phyloP scores from a whole-genome alignment of 1,140 invertebrate genomes.

The Pseudobourletiella spinata region DNA sequence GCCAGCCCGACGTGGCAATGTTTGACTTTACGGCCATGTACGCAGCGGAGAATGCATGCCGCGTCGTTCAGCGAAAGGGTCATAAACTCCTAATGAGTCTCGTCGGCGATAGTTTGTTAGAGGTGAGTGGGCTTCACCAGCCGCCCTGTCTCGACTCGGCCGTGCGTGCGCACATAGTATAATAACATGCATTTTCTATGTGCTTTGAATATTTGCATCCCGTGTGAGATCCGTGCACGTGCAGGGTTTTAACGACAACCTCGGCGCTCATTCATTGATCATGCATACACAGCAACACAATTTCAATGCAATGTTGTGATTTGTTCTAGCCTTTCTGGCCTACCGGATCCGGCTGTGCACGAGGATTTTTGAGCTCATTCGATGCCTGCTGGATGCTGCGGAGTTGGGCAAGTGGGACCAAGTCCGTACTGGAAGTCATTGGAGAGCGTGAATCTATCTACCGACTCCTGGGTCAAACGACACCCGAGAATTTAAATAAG shows the following conservation, averaged over 20 bases:
- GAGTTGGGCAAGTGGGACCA: constrained; percentile 60
- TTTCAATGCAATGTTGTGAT: no score
- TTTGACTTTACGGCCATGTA: constrained; percentile 99
- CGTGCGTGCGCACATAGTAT: no score
- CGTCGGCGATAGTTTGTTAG: constrained; percentile 91
- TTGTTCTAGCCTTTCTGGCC: constrained; percentile 30
- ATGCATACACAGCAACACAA: no score
- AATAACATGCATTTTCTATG: no score
- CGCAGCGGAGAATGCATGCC: constrained; percentile 86
- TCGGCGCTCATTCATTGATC: no score
- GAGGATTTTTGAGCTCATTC: constrained; percentile 90
- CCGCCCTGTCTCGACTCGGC: no score
- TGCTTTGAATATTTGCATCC: no score
- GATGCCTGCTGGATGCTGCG: constrained; percentile 94
- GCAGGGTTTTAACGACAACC: no score
- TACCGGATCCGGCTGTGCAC: constrained; percentile 73
- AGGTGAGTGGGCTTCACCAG: constrained; percentile 48
- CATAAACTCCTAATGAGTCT: constrained; percentile 74
- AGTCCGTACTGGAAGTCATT: constrained; percentile 68
- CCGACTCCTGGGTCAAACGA: constrained; percentile 81
- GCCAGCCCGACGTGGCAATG: constrained; percentile 96
- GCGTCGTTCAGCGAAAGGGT: constrained; percentile 66
- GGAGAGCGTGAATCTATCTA: constrained; percentile 94
- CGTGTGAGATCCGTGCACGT: no score
- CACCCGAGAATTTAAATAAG: constrained; percentile 86